Evolutionary conservation across 2,888 invertebrate genomes (phyloP).

Genomic region (Odontothrips loti): DNA sequence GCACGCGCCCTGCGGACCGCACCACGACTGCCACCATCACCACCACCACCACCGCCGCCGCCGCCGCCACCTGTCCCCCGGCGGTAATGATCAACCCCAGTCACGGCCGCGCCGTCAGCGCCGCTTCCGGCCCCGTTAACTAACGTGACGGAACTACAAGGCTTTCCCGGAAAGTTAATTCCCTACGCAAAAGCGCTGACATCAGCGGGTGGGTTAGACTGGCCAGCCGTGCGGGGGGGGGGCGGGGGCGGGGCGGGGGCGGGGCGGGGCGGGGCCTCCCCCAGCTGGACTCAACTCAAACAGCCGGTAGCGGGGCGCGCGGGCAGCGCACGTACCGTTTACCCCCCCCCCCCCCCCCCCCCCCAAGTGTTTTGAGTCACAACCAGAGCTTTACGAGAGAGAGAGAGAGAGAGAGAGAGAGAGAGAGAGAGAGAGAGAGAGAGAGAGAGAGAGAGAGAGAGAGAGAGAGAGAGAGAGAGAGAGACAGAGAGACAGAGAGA

Average conservation of each 20-base stretch:
- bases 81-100: constrained; percentile 1
- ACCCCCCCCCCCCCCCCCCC: too few relatives aligned
- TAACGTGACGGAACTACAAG: constrained; percentile 1
- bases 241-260: neutral
- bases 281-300: too few relatives aligned
- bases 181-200: neutral
- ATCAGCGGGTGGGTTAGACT: neutral
- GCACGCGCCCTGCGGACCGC: too few relatives aligned
- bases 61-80: too few relatives aligned
- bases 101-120: neutral
- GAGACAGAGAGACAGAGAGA: neutral
- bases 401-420: neutral
- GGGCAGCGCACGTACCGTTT: neutral
- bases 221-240: too few relatives aligned
- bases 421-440: neutral
- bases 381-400: too few relatives aligned
- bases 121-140: neutral
- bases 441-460: neutral
- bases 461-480: neutral
- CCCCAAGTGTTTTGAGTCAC: too few relatives aligned
- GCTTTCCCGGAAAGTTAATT: neutral
- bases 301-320: neutral
- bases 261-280: too few relatives aligned
- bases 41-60: too few relatives aligned
- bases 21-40: too few relatives aligned